These are phyloP conservation scores for Equus quagga DNA, from an alignment of 2,113 vertebrate genomes.

Conservation along the genomic window DNA sequence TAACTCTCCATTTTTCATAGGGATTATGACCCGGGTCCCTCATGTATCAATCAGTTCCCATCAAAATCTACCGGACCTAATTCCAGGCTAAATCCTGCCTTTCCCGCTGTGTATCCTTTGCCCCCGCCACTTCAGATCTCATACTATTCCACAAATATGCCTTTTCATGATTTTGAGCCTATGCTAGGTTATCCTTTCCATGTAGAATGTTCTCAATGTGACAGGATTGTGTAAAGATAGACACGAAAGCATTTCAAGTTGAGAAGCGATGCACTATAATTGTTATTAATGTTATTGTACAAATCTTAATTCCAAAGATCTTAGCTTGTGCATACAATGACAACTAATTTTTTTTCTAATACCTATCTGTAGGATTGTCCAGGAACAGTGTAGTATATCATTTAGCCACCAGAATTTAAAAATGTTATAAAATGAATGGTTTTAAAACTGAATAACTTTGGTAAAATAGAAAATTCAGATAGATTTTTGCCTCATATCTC, in stretches of 20 bases:
- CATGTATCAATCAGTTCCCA: fast-evolving
- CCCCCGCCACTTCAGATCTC: background rate
- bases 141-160: background rate
- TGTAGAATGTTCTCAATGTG: background rate
- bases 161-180: background rate
- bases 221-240: background rate
- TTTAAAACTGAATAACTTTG: background rate
- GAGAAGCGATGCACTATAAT: background rate
- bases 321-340: background rate
- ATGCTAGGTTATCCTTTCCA: background rate
- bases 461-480: background rate
- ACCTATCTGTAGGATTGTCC: background rate
- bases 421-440: background rate
- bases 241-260: slow-evolving; percentile 5
- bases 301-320: slow-evolving; percentile 2
- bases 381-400: background rate
- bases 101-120: background rate
- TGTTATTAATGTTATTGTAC: background rate
- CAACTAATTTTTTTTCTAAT: background rate
- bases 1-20: background rate
- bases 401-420: background rate
- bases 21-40: background rate
- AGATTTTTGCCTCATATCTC: background rate
- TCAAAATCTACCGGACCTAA: background rate
- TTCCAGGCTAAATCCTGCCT: background rate